Conservation (phyloP, 1,140 invertebrate genomes). For the Cherax quadricarinatus region DNA sequence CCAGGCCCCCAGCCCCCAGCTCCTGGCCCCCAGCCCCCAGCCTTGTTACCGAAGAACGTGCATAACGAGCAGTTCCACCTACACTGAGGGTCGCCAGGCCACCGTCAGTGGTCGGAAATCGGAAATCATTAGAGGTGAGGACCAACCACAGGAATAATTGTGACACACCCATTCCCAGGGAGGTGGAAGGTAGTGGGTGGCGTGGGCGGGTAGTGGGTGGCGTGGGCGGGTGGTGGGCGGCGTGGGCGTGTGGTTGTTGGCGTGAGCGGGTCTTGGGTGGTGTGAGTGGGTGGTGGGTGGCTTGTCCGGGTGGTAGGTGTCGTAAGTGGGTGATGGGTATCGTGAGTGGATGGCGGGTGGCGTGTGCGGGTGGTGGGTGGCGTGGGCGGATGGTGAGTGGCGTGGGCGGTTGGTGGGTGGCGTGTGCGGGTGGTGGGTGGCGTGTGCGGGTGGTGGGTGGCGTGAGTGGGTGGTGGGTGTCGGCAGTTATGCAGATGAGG, state of each 20-base stretch:
- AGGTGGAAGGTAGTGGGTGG: too few species aligned
- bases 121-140: slow-evolving; percentile 40
- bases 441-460: too few species aligned
- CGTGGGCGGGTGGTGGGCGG: too few species aligned
- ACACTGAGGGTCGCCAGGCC: slow-evolving; percentile 5
- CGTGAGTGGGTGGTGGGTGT: background rate
- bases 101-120: slow-evolving; percentile 28
- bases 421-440: too few species aligned
- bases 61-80: slow-evolving; percentile 24
- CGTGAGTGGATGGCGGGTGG: background rate
- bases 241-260: too few species aligned
- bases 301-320: too few species aligned
- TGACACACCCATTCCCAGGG: background rate
- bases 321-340: background rate
- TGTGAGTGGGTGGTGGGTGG: background rate
- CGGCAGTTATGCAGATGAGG: slow-evolving; percentile 9
- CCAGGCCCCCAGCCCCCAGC: too few species aligned
- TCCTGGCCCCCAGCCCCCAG: slow-evolving; percentile 1
- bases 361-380: too few species aligned
- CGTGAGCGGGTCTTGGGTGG: background rate
- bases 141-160: slow-evolving; percentile 19
- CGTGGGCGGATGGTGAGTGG: too few species aligned
- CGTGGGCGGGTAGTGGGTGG: too few species aligned
- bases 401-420: too few species aligned
- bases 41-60: background rate